Evolutionary conservation across 2,888 invertebrate species (phyloP).

Genomic region (Agapetus fuscipes): DNA sequence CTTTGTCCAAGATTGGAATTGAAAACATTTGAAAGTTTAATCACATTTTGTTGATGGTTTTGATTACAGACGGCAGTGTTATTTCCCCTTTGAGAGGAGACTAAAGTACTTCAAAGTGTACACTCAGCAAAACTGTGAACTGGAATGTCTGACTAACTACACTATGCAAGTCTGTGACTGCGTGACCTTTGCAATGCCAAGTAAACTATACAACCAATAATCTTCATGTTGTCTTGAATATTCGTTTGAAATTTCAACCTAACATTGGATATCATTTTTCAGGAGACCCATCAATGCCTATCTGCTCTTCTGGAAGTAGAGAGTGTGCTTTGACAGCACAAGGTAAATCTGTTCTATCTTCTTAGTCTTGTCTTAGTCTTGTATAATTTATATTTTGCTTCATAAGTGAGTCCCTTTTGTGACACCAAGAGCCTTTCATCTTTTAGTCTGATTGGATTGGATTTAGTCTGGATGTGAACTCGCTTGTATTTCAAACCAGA

Average conservation of each 20-base stretch:
- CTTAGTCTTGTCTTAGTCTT: too few species aligned
- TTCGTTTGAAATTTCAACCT: not conserved
- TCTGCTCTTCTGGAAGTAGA: conserved; percentile 29
- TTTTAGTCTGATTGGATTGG: too few species aligned
- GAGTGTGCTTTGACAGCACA: conserved; percentile 26
- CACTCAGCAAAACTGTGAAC: conserved; percentile 24
- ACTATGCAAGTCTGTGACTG: conserved; percentile 23
- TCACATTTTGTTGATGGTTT: not conserved
- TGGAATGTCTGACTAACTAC: conserved; percentile 25
- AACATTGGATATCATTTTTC: conserved; percentile 11
- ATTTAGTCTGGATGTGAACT: too few species aligned
- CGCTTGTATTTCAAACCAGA: too few species aligned
- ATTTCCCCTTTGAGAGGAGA: conserved; percentile 23
- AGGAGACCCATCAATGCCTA: conserved; percentile 22
- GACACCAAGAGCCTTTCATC: too few species aligned
- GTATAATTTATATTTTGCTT: too few species aligned
- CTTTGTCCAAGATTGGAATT: not conserved
- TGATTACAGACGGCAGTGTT: conserved; percentile 23
- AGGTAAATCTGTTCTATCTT: too few species aligned
- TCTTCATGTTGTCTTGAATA: not conserved
- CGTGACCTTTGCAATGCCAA: conserved; percentile 24
- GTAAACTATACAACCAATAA: conserved; percentile 23
- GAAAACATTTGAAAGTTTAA: not conserved
- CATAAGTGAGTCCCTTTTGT: too few species aligned
- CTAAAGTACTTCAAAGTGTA: conserved; percentile 24